phyloP scores from a whole-genome alignment of 2,113 vertebrate species.

The Emydura subglobosa region DNA sequence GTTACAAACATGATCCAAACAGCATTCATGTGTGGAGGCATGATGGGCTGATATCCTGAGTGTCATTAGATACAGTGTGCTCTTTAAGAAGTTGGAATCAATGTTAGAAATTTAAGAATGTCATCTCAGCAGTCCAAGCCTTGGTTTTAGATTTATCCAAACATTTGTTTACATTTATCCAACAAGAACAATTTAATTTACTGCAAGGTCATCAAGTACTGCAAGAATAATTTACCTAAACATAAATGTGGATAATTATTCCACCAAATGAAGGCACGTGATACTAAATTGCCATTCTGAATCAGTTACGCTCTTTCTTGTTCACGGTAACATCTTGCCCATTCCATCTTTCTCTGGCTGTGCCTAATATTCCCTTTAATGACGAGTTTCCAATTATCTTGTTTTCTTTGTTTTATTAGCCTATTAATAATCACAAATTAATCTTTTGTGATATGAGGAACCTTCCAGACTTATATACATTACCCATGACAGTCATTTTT shows the following conservation, averaged over 20 bases:
- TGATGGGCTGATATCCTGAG: constrained; percentile 57
- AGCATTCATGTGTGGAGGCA: constrained; percentile 43
- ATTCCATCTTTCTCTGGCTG: neutral
- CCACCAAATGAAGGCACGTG: constrained; percentile 6
- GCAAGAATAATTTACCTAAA: constrained; percentile 42
- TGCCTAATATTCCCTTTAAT: constrained; percentile 25
- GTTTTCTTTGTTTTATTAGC: constrained; percentile 56
- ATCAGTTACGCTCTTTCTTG: constrained; percentile 5
- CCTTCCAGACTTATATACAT: neutral
- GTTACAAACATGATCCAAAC: constrained; percentile 46
- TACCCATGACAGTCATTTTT: constrained; percentile 9
- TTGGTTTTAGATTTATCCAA: constrained; percentile 20
- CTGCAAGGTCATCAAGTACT: neutral
- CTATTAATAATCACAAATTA: neutral
- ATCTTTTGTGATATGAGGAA: constrained; percentile 23
- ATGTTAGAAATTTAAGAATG: constrained; percentile 56
- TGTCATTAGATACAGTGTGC: constrained; percentile 59
- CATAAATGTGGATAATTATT: constrained; percentile 62
- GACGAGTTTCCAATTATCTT: neutral
- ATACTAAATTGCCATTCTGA: constrained; percentile 5
- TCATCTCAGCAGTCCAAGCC: constrained; percentile 49
- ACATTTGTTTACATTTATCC: constrained; percentile 60
- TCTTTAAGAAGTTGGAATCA: constrained; percentile 55
- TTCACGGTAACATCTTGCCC: constrained; percentile 23
- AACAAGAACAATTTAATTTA: constrained; percentile 21